Base-by-base conservation (phyloP, 2,797 vertebrate genomes). In the Anabas testudineus region DNA sequence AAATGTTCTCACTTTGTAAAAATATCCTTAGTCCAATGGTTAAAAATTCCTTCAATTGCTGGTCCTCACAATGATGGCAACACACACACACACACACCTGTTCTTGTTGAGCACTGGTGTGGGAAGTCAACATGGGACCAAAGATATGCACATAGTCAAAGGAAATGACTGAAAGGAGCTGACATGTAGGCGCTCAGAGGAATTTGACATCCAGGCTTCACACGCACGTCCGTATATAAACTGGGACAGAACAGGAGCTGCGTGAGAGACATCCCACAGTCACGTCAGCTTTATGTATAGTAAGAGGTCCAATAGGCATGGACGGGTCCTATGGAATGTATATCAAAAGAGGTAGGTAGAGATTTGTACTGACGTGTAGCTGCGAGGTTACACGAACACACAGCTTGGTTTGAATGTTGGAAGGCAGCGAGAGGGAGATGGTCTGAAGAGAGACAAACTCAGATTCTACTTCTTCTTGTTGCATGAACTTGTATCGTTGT, bases 281-380 rank as follows among this genome's bases (percentile, higher is more conserved):
- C 60, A 51, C 47, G n/a, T 26, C 1, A 24, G 46, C 64, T 59
- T 18, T 2, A 1, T 56, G 18, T 24, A 13, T 21, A 47, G 5
- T 14, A 5, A 47, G 39, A 0, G 21, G 3, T 15, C 53, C 80
- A 41, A 82, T 13, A 16, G 13, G 55, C 53, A 39, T 2, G 19
- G 76, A 86, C 74, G 81, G 63, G 67, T 74, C 64, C 72, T 74
- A 82, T 84, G 54, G 76, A 80, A 78, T 55, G 76, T 74, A 63
- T 47, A 76, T 73, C 58, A 56, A 71, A 16, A 54, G 43, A 3
- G 1, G 26, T 6, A 14, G 42, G 39, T n/a, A 37, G 5, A 48
- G 68, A 82, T 78, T 26, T 53, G 65, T 63, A 55, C 51, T 67
- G 73, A 79, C 59, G 39, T 46, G 42, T 32, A 26, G 36, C 28